A percentile compares a stretch with the other conserved stretches of the same genome.
phyloP scores from a whole-genome alignment of 2,113 vertebrate genomes.

The Nycticorax nycticorax region DNA sequence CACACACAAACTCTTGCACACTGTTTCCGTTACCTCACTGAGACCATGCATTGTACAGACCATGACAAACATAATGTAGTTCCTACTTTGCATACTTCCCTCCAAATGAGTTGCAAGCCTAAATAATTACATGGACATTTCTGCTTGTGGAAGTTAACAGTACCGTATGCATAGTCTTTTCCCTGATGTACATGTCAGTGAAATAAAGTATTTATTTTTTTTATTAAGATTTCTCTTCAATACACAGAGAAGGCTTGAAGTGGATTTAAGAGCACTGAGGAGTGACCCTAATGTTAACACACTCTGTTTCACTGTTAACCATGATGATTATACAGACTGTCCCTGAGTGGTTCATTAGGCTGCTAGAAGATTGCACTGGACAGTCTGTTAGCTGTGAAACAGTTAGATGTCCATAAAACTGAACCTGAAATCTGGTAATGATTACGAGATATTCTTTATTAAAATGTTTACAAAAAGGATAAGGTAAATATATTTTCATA shows the following conservation, averaged over 20 bases:
- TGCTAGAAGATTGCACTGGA: background rate
- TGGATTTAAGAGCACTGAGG: background rate
- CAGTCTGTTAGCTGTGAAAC: background rate
- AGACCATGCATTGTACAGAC: background rate
- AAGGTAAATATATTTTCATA: background rate
- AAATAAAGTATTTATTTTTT: background rate
- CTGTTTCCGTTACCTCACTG: background rate
- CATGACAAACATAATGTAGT: background rate
- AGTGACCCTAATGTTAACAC: background rate
- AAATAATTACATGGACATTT: background rate
- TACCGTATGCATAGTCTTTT: background rate
- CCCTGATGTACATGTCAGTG: background rate
- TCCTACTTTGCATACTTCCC: background rate
- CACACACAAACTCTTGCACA: background rate
- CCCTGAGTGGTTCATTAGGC: background rate
- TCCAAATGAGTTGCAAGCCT: background rate
- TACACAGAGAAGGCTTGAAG: background rate
- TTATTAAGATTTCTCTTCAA: background rate
- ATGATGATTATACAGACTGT: background rate
- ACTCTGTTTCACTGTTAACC: background rate
- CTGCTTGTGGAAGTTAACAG: background rate
- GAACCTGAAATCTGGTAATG: background rate
- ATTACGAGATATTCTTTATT: background rate
- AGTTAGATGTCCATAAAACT: background rate
- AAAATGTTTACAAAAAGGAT: background rate